Evolutionary conservation across 2,888 invertebrate genomes (phyloP).

Genomic region (Creontiades dilutus): DNA sequence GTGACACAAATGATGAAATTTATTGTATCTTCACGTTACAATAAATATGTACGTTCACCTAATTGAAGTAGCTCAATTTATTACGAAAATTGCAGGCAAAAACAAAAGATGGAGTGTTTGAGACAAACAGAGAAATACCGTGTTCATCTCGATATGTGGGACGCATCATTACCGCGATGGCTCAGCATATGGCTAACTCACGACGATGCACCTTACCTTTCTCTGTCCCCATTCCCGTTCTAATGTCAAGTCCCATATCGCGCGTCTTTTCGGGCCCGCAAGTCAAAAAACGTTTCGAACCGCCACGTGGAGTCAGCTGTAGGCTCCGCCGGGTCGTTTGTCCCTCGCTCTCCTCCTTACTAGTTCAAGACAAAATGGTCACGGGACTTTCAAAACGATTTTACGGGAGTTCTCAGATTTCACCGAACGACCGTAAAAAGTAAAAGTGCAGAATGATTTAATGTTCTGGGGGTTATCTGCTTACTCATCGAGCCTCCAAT

Average conservation of each 20-base stretch:
- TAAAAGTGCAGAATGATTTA: not conserved
- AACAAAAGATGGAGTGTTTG: too few species aligned
- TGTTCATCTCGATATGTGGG: not conserved
- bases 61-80: too few species aligned
- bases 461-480: not conserved
- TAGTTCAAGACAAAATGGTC: not conserved
- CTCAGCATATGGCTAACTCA: not conserved
- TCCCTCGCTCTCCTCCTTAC: not conserved
- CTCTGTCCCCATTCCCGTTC: constrained; percentile 33
- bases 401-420: not conserved
- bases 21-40: too few species aligned
- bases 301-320: not conserved
- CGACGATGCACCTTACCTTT: constrained; percentile 27
- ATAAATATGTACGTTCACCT: too few species aligned
- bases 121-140: too few species aligned
- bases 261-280: not conserved
- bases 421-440: not conserved
- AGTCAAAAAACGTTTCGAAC: constrained; percentile 1
- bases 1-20: too few species aligned
- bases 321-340: not conserved
- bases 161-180: not conserved
- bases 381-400: not conserved
- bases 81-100: too few species aligned
- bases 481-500: too few species aligned
- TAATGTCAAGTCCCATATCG: constrained; percentile 45